Evolutionary conservation across 2,888 invertebrate genomes (phyloP).

Genomic region (Ochropleura plecta): DNA sequence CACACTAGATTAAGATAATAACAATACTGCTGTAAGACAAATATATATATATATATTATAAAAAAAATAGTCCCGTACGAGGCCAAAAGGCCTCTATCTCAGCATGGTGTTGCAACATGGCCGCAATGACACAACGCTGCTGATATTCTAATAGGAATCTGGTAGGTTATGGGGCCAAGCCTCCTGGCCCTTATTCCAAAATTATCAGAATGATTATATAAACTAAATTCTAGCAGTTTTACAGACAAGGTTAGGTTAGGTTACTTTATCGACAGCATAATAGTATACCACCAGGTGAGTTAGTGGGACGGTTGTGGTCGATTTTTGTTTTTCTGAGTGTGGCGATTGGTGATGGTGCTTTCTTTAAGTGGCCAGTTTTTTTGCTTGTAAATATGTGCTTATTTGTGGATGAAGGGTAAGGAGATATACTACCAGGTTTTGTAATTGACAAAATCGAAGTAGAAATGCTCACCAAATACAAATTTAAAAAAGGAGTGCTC

Average conservation of each 20-base stretch:
- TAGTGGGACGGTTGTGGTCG: not conserved
- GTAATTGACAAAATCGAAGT: not conserved
- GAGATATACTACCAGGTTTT: not conserved
- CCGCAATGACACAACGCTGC: no score
- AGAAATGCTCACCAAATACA: no score
- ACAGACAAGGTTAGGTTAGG: not conserved
- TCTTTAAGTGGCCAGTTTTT: slow-evolving; percentile 1
- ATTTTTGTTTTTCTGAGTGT: slow-evolving; percentile 10
- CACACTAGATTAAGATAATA: no score
- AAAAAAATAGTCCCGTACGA: no score
- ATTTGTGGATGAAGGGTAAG: not conserved
- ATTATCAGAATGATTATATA: not conserved
- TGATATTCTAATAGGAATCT: no score
- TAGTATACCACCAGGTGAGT: not conserved
- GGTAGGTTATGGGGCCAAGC: no score
- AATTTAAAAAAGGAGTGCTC: not conserved
- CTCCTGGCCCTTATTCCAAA: not conserved
- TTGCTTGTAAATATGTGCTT: slow-evolving; percentile 8
- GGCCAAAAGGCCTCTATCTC: no score
- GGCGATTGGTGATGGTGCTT: slow-evolving; percentile 21
- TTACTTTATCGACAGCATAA: not conserved
- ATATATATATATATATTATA: no score
- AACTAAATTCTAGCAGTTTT: not conserved
- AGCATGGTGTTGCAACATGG: no score
- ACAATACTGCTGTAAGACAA: no score